Conservation (phyloP, 1,140 invertebrate genomes). For the Ridgeia piscesae region DNA sequence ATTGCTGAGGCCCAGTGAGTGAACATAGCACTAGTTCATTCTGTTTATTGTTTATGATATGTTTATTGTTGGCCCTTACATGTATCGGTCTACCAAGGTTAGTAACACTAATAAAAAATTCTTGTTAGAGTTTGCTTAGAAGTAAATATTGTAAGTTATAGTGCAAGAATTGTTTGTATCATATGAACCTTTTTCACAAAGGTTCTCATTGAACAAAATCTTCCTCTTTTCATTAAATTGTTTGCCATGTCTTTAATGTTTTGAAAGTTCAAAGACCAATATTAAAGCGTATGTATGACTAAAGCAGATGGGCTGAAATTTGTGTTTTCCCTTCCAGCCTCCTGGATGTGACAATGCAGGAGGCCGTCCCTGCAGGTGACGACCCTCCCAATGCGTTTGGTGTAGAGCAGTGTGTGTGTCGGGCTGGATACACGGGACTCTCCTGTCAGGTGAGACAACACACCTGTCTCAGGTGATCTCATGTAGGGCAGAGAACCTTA, state of each 20-base stretch:
- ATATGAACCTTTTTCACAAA: too few relatives aligned
- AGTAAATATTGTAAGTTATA: neutral
- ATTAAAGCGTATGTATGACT: too few relatives aligned
- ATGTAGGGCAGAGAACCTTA: neutral
- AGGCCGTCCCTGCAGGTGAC: slow-evolving; percentile 65
- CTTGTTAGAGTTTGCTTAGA: too few relatives aligned
- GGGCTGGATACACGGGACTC: slow-evolving; percentile 80
- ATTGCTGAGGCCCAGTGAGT: slow-evolving; percentile 37
- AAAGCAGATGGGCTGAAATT: slow-evolving; percentile 29
- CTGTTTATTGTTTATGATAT: too few relatives aligned
- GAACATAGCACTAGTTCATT: slow-evolving; percentile 24
- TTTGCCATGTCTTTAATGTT: too few relatives aligned
- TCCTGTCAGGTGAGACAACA: slow-evolving; percentile 73
- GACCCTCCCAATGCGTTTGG: slow-evolving; percentile 68
- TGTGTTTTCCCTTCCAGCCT: slow-evolving; percentile 62
- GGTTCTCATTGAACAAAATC: too few relatives aligned
- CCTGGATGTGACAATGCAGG: slow-evolving; percentile 78
- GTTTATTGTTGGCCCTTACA: too few relatives aligned
- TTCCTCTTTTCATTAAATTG: too few relatives aligned
- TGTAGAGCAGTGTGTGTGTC: slow-evolving; percentile 89
- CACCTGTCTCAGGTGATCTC: neutral
- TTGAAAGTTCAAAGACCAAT: too few relatives aligned
- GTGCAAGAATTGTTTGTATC: too few relatives aligned
- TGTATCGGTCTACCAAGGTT: too few relatives aligned
- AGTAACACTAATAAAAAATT: too few relatives aligned